Base-by-base conservation (phyloP, 2,113 vertebrate genomes). In the Fukomys damarensis region DNA sequence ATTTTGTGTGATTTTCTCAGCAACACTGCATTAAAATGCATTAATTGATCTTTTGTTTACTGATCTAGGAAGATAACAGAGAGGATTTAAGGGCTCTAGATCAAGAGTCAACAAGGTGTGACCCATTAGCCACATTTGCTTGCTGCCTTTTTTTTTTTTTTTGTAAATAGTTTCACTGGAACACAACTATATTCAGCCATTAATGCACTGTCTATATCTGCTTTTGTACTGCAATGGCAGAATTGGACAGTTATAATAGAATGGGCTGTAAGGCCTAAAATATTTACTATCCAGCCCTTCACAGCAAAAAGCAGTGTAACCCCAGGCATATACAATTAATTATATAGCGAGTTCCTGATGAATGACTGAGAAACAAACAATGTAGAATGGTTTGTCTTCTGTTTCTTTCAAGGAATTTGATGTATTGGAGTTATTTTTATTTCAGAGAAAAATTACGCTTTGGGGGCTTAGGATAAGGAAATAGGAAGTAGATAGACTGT, bases 131-230 rank as follows among this genome's bases (percentile, higher is more conserved):
- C 49, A 46, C 32, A 89, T 91, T 80, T 93, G 43, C 49, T 86
- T 89, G n/a, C 17, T 74, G 32, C 10, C n/a, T 83, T 41, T 46
- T 72, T 95, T 6, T 83, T 41, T 46, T 72, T 95, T 6, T 96
- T 90, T 92, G 20, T 59, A 80, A 95, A 95, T 89, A 95, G 35
- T 84, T 95, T 92, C 95, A 83, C 11, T 86, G 46, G 68, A 86
- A 83, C 8, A 90, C 7, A 76, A n/a, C 32, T 32, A 92, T 41
- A 5, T 3, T 68, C 35, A 68, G 52, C 89, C 84, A 59, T 56
- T 90, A 74, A 77, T 65, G 16, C 30, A 52, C n/a, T 92, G 20
- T 96, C 5, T 79, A 17, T 74, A 52, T 82, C 43, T 85, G n/a
- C n/a, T 56, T 92, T 59, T 38, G 7, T 61, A 90, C 35, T 43